Evolutionary conservation across 2,797 vertebrate species (phyloP), one percentile per base, ranked within the genome.

Genomic region (Thaleichthys pacificus): DNA sequence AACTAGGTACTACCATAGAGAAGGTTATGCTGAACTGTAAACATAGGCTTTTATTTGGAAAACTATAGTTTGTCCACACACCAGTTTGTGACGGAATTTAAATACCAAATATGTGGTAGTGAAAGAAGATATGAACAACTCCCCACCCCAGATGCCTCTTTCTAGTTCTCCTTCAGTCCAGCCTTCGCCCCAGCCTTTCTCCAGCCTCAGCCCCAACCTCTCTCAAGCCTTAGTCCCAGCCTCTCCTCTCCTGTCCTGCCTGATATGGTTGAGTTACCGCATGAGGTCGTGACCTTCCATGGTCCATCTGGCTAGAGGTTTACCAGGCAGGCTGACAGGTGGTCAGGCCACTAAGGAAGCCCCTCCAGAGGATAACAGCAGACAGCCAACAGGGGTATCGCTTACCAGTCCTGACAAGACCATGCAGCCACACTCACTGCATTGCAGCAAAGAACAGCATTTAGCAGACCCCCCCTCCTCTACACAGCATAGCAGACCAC

Each of bases 241-340:
- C 71, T 69, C 58, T 26, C 54, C 61, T 42, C 62, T 26, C 21
- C 62, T 64, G 62, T 21, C 32, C 42, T 15, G 42, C 35, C 63
- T 47, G 51, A 56, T 56, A 56, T 56, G 51, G 15, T 56, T 56
- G 19, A n/a, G 51, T 56, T 56, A 14, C 17, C 5, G 14, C 12
- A 1, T 51, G 49, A 51, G 49, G 17, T 15, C 3, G 49, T 51
- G 49, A 51, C 14, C 49, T 19, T 56, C 64, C 65, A 32, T 61
- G 60, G 42, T 73, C 77, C 79, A 82, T 82, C 79, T 85, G 80
- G 80, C 72, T 71, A 71, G 68, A 66, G 77, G 72, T 74, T 80
- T 63, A 78, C 71, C 68, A 56, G 51, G 19, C 38, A 63, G 56
- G 68, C 63, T 61, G 77, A 83, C 84, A 85, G 81, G 84, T 82